These are phyloP conservation scores for Lissonota sp. DNA, from an alignment of 2,888 invertebrate genomes.

Conservation along the genomic window DNA sequence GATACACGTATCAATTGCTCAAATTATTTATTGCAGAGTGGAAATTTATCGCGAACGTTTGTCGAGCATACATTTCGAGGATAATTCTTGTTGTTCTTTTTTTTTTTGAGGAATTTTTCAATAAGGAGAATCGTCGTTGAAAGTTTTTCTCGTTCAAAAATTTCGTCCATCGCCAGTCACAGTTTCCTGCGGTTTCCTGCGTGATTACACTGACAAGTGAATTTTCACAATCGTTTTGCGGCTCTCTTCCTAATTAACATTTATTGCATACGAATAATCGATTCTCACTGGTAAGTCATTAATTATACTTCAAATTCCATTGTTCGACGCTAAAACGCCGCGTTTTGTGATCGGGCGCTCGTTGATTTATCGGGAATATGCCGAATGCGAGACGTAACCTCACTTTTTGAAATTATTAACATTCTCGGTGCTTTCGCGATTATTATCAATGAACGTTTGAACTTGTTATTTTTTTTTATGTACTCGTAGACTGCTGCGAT, in stretches of 20 bases:
- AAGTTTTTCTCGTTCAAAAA: neutral
- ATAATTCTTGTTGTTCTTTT: too few relatives aligned
- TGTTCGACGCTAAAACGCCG: too few relatives aligned
- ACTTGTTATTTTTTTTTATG: neutral
- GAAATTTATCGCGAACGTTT: slow-evolving; percentile 9
- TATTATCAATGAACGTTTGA: neutral
- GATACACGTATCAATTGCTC: slow-evolving; percentile 29
- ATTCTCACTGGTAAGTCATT: slow-evolving; percentile 34
- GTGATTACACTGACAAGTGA: slow-evolving; percentile 57
- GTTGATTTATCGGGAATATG: neutral
- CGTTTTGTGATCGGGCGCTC: too few relatives aligned
- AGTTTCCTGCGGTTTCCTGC: slow-evolving; percentile 52
- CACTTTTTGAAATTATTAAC: slow-evolving; percentile 32
- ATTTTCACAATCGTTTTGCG: slow-evolving; percentile 54
- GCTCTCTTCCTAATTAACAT: slow-evolving; percentile 27
- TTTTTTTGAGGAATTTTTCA: neutral
- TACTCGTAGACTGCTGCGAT: neutral
- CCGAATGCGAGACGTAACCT: slow-evolving; percentile 64
- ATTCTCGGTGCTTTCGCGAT: slow-evolving; percentile 33
- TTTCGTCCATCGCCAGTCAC: slow-evolving; percentile 37
- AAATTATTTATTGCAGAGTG: slow-evolving; percentile 7
- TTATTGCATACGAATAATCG: slow-evolving; percentile 38
- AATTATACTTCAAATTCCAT: neutral
- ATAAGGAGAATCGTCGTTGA: slow-evolving; percentile 1
- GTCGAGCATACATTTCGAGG: slow-evolving; percentile 1